Base-by-base conservation (phyloP, 2,113 vertebrate genomes). In the Trematomus loennbergii region DNA sequence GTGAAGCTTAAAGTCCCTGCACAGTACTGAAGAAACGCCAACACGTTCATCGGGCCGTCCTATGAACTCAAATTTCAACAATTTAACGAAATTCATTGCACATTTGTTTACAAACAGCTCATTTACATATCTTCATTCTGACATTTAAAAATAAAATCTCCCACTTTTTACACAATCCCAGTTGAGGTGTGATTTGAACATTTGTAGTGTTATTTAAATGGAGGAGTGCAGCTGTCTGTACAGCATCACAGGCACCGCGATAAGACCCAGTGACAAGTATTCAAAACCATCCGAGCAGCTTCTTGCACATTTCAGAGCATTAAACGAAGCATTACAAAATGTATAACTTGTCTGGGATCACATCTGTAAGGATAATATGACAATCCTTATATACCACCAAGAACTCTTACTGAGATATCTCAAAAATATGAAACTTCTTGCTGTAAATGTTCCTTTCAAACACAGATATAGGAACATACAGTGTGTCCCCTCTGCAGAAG, bases 101-200 rank as follows among this genome's bases (percentile, higher is more conserved):
- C 88, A 64, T 86, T 78, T 87, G 64, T 87, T 89, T 66, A 83
- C 87, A 89, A 82, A 92, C 76, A 67, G 54, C 75, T 85, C 46
- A 52, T 57, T 20, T 53, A 84, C 45, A 53, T 72, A 67, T 84
- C 58, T 84, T 81, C 83, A 87, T 85, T 84, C 60, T 6, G 58
- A 83, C 79, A 20, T 83, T 85, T 60, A 83, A 91, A 92, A 91
- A 92, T 81, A 87, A 82, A 85, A 83, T 63, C 52, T 82, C 43
- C 49, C 54, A 7, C 36, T 48, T 74, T 63, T 75, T 36, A 59
- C 66, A 86, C 48, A 36, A 68, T 82, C 59, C n/a, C 20, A 62
- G 57, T 20, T 13, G 64, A 83, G 0, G 29, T 54, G 75, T 5
- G 49, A 74, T 82, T 84, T 67, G 5, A 53, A 46, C 16, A 46